A percentile compares a stretch with the other conserved stretches of the same genome.
phyloP scores from a whole-genome alignment of 64 coral and sea anemone genomes.

The Montipora efflorescens region DNA sequence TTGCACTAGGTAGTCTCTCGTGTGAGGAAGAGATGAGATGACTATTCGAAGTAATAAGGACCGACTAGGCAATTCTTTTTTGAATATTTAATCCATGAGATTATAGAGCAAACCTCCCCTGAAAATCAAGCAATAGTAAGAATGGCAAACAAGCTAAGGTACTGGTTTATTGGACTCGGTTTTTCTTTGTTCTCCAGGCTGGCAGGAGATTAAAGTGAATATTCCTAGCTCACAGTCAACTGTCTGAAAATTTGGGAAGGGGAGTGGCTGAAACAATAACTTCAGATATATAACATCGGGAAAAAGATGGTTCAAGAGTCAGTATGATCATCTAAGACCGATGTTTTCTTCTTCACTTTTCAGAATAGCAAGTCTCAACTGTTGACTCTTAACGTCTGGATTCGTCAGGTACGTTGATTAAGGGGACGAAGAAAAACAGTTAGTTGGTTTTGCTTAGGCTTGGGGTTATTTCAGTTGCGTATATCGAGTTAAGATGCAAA shows the following conservation, averaged over 20 bases:
- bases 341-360: not conserved
- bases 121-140: no score
- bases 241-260: no score
- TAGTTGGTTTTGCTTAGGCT: not conserved
- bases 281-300: no score
- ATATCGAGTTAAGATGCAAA: not conserved
- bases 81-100: not conserved
- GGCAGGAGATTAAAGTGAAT: no score
- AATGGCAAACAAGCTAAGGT: no score
- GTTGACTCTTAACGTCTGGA: constrained; percentile 89
- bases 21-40: not conserved
- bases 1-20: not conserved
- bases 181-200: no score
- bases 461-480: no score
- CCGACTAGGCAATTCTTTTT: not conserved
- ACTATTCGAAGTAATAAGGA: not conserved
- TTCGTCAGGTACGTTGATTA: constrained; percentile 70
- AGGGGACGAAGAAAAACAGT: not conserved
- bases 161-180: no score
- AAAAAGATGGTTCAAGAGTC: no score
- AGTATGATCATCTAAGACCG: not conserved
- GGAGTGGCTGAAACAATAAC: no score
- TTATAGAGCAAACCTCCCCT: not conserved
- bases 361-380: constrained; percentile 97
- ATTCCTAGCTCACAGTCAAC: no score